phyloP scores from a whole-genome alignment of 2,797 vertebrate genomes.

The Saxicola maurus region DNA sequence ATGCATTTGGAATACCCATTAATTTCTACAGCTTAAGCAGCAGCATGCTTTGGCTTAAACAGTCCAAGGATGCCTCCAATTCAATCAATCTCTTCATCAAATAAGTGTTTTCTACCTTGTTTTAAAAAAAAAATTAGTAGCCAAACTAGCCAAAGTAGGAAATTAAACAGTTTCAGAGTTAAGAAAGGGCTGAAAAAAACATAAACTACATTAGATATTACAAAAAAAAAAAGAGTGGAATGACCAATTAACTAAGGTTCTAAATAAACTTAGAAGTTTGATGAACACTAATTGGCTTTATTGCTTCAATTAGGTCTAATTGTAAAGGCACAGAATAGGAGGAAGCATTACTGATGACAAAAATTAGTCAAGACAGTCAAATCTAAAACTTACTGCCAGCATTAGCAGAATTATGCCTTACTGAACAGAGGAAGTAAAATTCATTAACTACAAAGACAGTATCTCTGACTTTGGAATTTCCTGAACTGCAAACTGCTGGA shows the following conservation, averaged over 20 bases:
- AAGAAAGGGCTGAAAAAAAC: background rate
- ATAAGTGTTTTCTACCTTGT: background rate
- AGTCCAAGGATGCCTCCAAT: background rate
- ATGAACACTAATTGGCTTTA: background rate
- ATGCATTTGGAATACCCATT: conserved; percentile 2
- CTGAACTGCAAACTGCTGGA: conserved; percentile 33
- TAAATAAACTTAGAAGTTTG: background rate
- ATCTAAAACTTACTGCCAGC: background rate
- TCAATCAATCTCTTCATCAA: background rate
- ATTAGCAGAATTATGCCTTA: background rate
- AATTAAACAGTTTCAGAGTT: background rate
- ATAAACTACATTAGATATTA: background rate
- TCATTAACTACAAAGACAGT: conserved; percentile 32
- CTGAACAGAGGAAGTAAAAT: conserved; percentile 34
- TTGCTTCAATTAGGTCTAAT: background rate
- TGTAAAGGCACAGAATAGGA: background rate
- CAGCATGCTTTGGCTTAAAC: background rate
- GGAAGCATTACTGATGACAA: background rate
- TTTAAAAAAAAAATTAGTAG: background rate
- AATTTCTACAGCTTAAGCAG: background rate
- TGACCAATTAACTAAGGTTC: background rate
- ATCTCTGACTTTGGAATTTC: conserved; percentile 43
- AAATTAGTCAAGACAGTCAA: conserved; percentile 3
- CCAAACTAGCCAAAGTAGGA: background rate
- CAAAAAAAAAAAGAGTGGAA: background rate